phyloP scores from a whole-genome alignment of 2,113 vertebrate genomes.

The Melanocharis versteri region DNA sequence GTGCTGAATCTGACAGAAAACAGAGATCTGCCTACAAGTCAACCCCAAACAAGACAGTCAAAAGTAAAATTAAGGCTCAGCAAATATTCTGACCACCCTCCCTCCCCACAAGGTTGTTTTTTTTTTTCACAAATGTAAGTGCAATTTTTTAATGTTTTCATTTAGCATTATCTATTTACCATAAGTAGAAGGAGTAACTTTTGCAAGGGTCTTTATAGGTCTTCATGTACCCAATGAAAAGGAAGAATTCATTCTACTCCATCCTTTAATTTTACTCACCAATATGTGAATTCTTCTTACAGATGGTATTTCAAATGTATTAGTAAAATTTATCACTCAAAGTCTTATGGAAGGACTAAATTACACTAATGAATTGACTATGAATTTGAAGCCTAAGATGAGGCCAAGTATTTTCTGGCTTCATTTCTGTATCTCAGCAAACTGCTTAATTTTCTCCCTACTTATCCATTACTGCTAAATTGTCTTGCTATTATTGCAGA shows the following conservation, averaged over 20 bases:
- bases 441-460: constrained; percentile 73
- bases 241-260: constrained; percentile 59
- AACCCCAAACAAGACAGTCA: background rate
- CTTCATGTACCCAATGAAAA: constrained; percentile 61
- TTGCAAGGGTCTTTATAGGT: constrained; percentile 57
- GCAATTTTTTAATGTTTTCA: constrained; percentile 24
- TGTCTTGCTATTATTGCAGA: constrained; percentile 71
- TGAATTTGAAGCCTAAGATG: constrained; percentile 71
- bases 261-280: constrained; percentile 69
- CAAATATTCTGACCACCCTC: background rate
- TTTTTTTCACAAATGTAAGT: background rate
- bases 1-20: background rate
- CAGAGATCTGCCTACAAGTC: background rate
- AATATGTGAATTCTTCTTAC: constrained; percentile 71
- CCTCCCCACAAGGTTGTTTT: background rate
- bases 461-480: constrained; percentile 77
- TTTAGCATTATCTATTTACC: constrained; percentile 50
- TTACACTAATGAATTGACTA: constrained; percentile 77
- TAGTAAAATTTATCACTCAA: constrained; percentile 72
- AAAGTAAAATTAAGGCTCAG: background rate
- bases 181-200: constrained; percentile 52
- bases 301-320: constrained; percentile 70
- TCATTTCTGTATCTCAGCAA: constrained; percentile 67
- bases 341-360: constrained; percentile 67
- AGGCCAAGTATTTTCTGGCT: constrained; percentile 79